Conservation (phyloP, 2,888 invertebrate species). For the Notodonta dromedarius region DNA sequence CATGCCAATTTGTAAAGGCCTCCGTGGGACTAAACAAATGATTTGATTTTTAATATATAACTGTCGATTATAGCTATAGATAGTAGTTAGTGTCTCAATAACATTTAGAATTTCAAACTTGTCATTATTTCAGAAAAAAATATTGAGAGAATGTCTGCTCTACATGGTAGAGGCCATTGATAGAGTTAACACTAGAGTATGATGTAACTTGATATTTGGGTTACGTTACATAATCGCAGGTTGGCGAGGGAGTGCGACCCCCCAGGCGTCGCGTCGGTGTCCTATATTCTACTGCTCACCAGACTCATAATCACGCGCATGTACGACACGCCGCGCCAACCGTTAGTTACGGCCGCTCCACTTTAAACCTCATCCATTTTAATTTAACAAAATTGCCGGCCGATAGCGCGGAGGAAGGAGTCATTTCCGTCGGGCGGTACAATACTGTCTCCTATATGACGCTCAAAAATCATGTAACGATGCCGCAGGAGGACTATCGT, state of each 20-base stretch:
- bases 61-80: too few species aligned
- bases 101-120: too few species aligned
- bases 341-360: constrained; percentile 80
- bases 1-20: too few species aligned
- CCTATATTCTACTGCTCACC: constrained; percentile 61
- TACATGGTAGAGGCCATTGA: too few species aligned
- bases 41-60: too few species aligned
- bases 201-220: constrained; percentile 6
- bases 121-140: too few species aligned
- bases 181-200: constrained; percentile 4
- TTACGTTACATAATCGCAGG: constrained; percentile 35
- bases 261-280: constrained; percentile 59
- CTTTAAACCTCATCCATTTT: constrained; percentile 84
- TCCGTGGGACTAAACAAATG: too few species aligned
- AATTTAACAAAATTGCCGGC: constrained; percentile 83
- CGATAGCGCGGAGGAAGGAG: constrained; percentile 81
- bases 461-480: constrained; percentile 30
- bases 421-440: constrained; percentile 75
- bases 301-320: constrained; percentile 64
- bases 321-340: constrained; percentile 66
- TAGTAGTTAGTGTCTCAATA: too few species aligned
- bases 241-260: constrained; percentile 55
- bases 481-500: too few species aligned
- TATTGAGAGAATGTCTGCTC: too few species aligned
- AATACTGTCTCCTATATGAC: constrained; percentile 35